Evolutionary conservation across 2,888 invertebrate species (phyloP).

Genomic region (Cephus sareptanus): DNA sequence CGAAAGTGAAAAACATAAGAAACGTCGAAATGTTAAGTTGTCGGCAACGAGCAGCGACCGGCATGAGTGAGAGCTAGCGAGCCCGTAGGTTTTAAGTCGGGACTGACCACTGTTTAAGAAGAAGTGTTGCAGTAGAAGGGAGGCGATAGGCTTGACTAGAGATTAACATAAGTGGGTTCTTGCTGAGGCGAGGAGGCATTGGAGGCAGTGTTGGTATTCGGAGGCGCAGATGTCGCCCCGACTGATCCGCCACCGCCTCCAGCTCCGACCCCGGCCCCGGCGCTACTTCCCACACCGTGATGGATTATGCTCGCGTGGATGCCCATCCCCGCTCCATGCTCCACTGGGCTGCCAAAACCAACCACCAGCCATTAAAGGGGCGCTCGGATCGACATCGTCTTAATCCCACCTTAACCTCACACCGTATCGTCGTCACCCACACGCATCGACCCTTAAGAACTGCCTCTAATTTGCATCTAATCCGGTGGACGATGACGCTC

Average conservation of each 20-base stretch:
- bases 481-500: not conserved
- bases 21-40: not conserved
- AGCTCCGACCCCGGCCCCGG: slow-evolving; percentile 66
- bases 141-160: slow-evolving; percentile 76
- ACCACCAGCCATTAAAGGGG: slow-evolving; percentile 67
- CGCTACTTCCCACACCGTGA: slow-evolving; percentile 66
- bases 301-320: slow-evolving; percentile 66
- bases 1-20: not conserved
- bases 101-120: slow-evolving; percentile 67
- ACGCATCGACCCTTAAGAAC: slow-evolving; percentile 30
- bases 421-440: slow-evolving; percentile 49
- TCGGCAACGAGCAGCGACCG: slow-evolving; percentile 26
- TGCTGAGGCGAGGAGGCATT: slow-evolving; percentile 70
- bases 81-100: slow-evolving; percentile 63
- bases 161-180: slow-evolving; percentile 94
- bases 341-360: slow-evolving; percentile 68
- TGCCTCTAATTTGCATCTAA: not conserved
- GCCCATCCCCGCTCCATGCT: slow-evolving; percentile 69
- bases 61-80: slow-evolving; percentile 56
- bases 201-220: slow-evolving; percentile 67
- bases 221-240: slow-evolving; percentile 73
- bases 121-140: slow-evolving; percentile 67
- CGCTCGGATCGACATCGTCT: slow-evolving; percentile 52
- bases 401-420: slow-evolving; percentile 37
- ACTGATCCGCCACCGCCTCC: slow-evolving; percentile 66